Conservation (phyloP, 2,888 invertebrate genomes). For the Calliopum simillimum region DNA sequence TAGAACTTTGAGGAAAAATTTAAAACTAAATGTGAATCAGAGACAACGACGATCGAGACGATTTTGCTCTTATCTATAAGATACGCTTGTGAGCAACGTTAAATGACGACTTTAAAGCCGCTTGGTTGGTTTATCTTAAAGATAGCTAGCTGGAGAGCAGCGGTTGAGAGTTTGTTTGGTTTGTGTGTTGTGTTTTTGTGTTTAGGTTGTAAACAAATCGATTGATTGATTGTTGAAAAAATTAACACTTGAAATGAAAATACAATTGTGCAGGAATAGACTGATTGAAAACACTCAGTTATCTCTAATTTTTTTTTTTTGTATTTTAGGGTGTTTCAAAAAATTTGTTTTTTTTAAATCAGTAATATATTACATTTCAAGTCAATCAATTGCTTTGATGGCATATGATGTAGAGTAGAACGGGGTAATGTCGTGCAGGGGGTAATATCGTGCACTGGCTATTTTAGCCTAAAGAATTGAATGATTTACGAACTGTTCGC, state of each 20-base stretch:
- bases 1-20: slow-evolving; percentile 32
- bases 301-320: background rate
- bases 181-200: background rate
- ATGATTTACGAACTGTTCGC: too few relatives aligned
- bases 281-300: background rate
- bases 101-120: background rate
- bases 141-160: too few relatives aligned
- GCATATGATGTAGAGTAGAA: too few relatives aligned
- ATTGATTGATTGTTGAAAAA: slow-evolving; percentile 5
- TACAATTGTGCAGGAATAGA: background rate
- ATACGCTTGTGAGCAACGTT: background rate
- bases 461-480: too few relatives aligned
- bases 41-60: background rate
- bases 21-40: slow-evolving; percentile 19
- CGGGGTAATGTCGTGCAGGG: too few relatives aligned
- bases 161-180: too few relatives aligned
- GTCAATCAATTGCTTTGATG: too few relatives aligned
- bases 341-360: too few relatives aligned
- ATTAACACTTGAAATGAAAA: slow-evolving; percentile 15
- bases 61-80: background rate
- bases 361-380: too few relatives aligned
- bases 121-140: background rate
- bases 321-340: background rate
- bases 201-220: background rate
- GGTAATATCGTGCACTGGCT: too few relatives aligned